phyloP scores from a whole-genome alignment of 2,888 invertebrate species.

The Patella caerulea region DNA sequence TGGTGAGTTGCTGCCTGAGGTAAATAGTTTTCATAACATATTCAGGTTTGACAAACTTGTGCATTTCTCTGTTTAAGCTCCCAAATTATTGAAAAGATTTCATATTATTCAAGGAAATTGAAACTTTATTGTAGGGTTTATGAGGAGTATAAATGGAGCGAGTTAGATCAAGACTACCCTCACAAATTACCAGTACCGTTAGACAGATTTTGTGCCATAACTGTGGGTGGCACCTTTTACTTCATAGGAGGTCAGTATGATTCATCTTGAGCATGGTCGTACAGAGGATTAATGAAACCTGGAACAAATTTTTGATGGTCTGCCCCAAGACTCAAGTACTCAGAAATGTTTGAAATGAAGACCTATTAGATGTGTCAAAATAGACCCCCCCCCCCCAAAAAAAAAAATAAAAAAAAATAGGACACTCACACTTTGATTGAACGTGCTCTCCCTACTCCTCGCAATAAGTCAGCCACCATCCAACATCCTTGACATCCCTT shows the following conservation, averaged over 20 bases:
- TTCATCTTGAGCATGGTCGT: background rate
- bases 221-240: constrained; percentile 49
- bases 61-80: too few relatives aligned
- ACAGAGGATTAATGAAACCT: background rate
- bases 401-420: background rate
- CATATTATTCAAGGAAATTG: too few relatives aligned
- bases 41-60: too few relatives aligned
- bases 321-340: too few relatives aligned
- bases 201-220: constrained; percentile 52
- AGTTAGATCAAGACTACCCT: constrained; percentile 57
- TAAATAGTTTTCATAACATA: too few relatives aligned
- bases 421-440: background rate
- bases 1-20: too few relatives aligned
- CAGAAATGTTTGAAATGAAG: too few relatives aligned
- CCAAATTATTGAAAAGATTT: too few relatives aligned
- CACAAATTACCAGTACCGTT: constrained; percentile 46
- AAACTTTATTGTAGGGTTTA: constrained; percentile 46
- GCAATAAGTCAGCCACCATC: too few relatives aligned
- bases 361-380: background rate
- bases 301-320: background rate
- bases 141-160: constrained; percentile 55
- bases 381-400: too few relatives aligned
- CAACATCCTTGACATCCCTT: too few relatives aligned
- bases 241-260: constrained; percentile 54
- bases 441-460: too few relatives aligned